A percentile compares a stretch with the other conserved stretches of the same genome.
Conservation (phyloP, 2,888 invertebrate species). For the Drosophila recens region DNA sequence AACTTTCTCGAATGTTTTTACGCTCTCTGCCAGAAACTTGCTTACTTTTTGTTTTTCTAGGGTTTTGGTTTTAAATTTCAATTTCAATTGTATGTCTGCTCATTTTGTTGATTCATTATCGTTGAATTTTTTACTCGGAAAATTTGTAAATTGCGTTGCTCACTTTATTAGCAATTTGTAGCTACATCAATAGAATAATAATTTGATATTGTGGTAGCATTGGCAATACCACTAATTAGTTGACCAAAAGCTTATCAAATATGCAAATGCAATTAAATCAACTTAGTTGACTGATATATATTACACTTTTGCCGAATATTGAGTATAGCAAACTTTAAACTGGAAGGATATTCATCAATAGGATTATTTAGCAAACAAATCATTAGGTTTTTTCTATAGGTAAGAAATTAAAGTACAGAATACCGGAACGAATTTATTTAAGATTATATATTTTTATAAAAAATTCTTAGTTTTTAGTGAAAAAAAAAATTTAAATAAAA, state of each 20-base stretch:
- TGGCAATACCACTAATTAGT: conserved; percentile 37
- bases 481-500: no score
- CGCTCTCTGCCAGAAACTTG: conserved; percentile 20
- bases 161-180: conserved; percentile 17
- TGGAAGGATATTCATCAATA: neutral
- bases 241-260: conserved; percentile 28
- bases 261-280: conserved; percentile 32
- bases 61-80: conserved; percentile 42
- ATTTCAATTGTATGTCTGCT: conserved; percentile 30
- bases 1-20: conserved; percentile 57
- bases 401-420: no score
- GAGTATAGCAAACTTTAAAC: neutral
- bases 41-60: conserved; percentile 12
- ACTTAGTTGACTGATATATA: conserved; percentile 22
- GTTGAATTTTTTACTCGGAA: neutral
- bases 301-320: neutral
- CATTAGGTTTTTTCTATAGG: no score
- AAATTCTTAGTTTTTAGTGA: no score
- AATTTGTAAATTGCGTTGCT: neutral
- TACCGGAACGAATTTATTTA: no score
- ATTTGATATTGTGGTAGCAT: conserved; percentile 16
- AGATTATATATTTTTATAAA: no score
- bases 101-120: conserved; percentile 17
- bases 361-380: neutral
- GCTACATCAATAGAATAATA: conserved; percentile 18